Evolutionary conservation across 1,140 invertebrate species (phyloP), one percentile per base, ranked within the genome.

Genomic region (Apis cerana): DNA sequence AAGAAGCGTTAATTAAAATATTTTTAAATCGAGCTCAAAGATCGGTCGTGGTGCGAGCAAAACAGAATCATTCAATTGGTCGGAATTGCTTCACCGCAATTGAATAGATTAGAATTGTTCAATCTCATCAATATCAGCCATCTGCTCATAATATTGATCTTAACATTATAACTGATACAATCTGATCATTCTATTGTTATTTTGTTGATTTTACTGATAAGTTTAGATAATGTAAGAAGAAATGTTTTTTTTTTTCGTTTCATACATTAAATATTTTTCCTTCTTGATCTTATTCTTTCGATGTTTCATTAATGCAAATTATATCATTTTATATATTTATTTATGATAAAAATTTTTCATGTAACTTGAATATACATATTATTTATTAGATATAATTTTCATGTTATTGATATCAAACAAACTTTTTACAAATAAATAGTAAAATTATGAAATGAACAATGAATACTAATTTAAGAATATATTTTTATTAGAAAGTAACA

Each of bases 51-150:
- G 69, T 21, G 54, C 58, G 76, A 77, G n/a, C 62, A 33, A 52
- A 43, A 8, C 71, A 70, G 61, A 54, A 68, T 68, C 86, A 69
- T 75, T 91, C 84, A 90, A 91, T 90, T 91, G 89, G 84, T 75
- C 75, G 21, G 54, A 88, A 89, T 87, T 72, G 69, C 78, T 70
- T 82, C 69, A 56, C 80, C 64, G 71, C 17, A 48, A 59, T 43
- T 43, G 77, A 58, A 19, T 69, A 65, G 59, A 85, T 75, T 80
- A 82, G 17, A 48, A 15, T 10, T 62, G 48, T 58, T 48, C 50
- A 62, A 19, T 10, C 7, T 50, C 17, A 27, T n/a, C 50, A 80
- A 80, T 69, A 84, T 86, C 23, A 23, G 64, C 61, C 74, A 52
- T 59, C 12, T 27, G 54, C 23, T 68, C 19, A 13, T 61, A 61